Conservation (phyloP, 2,888 invertebrate species). For the Adelognathus sp. region DNA sequence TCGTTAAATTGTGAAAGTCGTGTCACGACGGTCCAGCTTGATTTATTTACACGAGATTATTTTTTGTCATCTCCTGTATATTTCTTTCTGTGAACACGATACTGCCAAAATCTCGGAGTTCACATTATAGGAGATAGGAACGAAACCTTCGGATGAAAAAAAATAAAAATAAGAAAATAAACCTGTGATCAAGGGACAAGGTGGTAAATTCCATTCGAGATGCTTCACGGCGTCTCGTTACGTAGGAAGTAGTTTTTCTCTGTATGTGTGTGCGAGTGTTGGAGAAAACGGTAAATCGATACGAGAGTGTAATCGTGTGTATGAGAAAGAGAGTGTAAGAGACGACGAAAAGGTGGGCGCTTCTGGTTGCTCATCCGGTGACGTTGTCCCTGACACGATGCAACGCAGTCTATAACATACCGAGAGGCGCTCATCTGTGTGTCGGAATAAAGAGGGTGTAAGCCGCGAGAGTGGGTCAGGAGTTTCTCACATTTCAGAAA, state of each 20-base stretch:
- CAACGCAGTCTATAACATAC: not conserved
- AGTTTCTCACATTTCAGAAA: conserved; percentile 53
- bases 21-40: conserved; percentile 34
- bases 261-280: conserved; percentile 10
- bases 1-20: conserved; percentile 60
- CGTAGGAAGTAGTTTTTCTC: conserved; percentile 34
- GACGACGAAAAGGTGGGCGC: conserved; percentile 42
- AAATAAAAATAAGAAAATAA: not conserved
- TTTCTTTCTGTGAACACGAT: not conserved
- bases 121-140: conserved; percentile 14
- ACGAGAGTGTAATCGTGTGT: conserved; percentile 38
- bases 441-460: conserved; percentile 23
- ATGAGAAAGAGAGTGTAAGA: conserved; percentile 6
- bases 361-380: conserved; percentile 43
- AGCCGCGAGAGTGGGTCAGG: conserved; percentile 49
- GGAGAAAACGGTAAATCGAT: conserved; percentile 49
- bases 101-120: conserved; percentile 51
- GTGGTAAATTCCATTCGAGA: conserved; percentile 42
- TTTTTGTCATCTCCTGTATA: too few relatives aligned
- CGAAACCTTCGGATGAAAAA: not conserved
- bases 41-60: conserved; percentile 57
- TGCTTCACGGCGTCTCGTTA: conserved; percentile 5
- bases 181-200: conserved; percentile 2
- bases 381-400: conserved; percentile 26
- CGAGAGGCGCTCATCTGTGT: not conserved